These are phyloP conservation scores for Lordiphosa fenestrarum DNA, from an alignment of 2,888 invertebrate species.

Conservation along the genomic window DNA sequence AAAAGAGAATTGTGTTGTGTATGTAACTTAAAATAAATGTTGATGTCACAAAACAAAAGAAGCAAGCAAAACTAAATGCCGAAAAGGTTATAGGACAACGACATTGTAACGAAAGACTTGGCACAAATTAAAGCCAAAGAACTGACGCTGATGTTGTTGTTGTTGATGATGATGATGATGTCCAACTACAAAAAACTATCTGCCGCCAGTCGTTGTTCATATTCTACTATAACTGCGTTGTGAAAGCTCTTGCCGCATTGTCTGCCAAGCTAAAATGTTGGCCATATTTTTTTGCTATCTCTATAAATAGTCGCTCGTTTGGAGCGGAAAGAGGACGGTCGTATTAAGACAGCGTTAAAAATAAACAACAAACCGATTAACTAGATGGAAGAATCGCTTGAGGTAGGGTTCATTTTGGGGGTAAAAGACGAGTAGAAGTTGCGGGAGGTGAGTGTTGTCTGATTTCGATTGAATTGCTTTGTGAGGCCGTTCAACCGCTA, in stretches of 20 bases:
- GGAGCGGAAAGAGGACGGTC: constrained; percentile 11
- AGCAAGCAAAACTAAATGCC: constrained; percentile 28
- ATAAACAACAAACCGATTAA: constrained; percentile 43
- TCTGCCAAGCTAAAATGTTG: constrained; percentile 17
- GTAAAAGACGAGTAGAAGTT: not conserved
- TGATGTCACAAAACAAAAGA: constrained; percentile 67
- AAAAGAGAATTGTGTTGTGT: constrained; percentile 25
- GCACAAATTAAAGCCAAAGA: constrained; percentile 16
- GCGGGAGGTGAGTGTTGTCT: too few species aligned
- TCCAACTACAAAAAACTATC: constrained; percentile 26
- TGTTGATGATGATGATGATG: constrained; percentile 8
- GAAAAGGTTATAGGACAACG: constrained; percentile 72
- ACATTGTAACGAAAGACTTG: constrained; percentile 40
- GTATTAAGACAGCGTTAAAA: constrained; percentile 46
- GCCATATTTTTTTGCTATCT: constrained; percentile 17
- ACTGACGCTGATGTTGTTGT: constrained; percentile 27
- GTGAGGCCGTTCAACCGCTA: too few species aligned
- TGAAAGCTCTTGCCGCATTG: constrained; percentile 39
- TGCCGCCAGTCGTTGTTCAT: not conserved
- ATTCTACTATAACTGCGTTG: constrained; percentile 26
- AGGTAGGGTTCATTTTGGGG: constrained; percentile 45
- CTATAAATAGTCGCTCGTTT: constrained; percentile 44
- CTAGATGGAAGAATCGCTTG: constrained; percentile 46
- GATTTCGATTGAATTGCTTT: too few species aligned
- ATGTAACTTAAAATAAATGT: constrained; percentile 68